phyloP scores from a whole-genome alignment of 2,113 vertebrate species.

The Tachuris rubrigastra region DNA sequence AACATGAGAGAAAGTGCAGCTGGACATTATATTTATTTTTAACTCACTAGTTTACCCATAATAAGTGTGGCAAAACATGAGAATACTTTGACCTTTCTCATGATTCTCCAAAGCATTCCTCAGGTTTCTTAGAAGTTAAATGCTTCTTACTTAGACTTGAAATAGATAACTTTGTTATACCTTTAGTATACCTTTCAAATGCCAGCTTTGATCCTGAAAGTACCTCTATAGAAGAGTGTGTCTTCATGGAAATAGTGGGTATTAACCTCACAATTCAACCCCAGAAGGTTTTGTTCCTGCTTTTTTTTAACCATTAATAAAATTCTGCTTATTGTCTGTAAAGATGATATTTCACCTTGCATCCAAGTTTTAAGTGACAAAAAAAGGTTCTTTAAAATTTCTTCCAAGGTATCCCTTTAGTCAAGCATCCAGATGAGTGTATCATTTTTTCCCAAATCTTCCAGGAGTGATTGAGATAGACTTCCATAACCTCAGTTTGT shows the following conservation, averaged over 20 bases:
- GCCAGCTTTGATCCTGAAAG: not conserved
- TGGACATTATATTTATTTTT: not conserved
- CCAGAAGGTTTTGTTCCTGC: not conserved
- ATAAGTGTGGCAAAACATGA: not conserved
- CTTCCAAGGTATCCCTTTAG: not conserved
- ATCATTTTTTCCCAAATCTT: not conserved
- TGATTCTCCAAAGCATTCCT: not conserved
- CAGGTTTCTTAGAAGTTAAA: not conserved
- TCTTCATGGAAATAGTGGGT: not conserved
- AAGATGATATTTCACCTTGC: not conserved
- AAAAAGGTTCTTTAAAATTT: not conserved
- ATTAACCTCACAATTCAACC: not conserved
- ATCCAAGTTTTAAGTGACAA: not conserved
- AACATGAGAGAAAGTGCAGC: not conserved
- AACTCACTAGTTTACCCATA: not conserved
- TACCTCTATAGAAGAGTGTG: not conserved
- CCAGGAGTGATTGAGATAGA: not conserved
- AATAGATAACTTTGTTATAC: not conserved
- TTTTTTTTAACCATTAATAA: not conserved
- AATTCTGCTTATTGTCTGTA: not conserved
- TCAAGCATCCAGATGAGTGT: not conserved
- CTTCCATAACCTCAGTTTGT: not conserved
- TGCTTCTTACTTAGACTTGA: not conserved
- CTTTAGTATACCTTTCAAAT: not conserved
- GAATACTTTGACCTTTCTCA: not conserved